Percentiles rank a stretch among this genome's conserved stretches.
phyloP scores from a whole-genome alignment of 1,140 invertebrate genomes.

The Pseudomyrmex pallidus region DNA sequence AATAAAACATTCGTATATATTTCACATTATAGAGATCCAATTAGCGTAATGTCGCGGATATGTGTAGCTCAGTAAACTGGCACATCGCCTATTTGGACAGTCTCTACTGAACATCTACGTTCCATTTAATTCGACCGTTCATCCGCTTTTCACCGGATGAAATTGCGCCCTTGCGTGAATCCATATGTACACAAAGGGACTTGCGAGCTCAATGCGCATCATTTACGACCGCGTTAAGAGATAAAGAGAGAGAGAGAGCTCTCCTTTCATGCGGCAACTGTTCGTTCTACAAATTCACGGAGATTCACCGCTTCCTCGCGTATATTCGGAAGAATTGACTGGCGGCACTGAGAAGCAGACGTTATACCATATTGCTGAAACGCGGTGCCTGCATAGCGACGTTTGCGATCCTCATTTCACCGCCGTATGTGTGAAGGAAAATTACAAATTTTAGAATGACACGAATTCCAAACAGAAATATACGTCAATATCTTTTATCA shows the following conservation, averaged over 20 bases:
- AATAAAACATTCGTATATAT: neutral
- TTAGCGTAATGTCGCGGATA: neutral
- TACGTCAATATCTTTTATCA: neutral
- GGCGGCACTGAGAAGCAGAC: neutral
- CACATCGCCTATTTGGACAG: neutral
- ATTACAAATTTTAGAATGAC: neutral
- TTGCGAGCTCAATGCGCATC: conserved; percentile 26
- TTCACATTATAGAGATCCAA: neutral
- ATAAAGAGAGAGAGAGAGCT: neutral
- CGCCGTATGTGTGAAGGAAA: neutral
- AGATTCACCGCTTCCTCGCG: neutral
- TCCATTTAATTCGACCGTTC: conserved; percentile 31
- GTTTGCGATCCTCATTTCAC: neutral
- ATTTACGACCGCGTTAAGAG: conserved; percentile 38
- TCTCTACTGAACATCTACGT: neutral
- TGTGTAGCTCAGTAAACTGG: neutral
- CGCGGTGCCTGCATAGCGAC: neutral
- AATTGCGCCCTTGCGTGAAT: conserved; percentile 1
- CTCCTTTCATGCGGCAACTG: conserved; percentile 3
- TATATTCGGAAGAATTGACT: conserved; percentile 23
- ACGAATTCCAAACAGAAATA: neutral
- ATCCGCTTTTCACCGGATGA: conserved; percentile 16
- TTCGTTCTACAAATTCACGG: conserved; percentile 23
- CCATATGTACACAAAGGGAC: neutral
- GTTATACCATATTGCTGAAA: neutral